phyloP scores from a whole-genome alignment of 2,888 invertebrate species.

The Mesorhabditis belari region DNA sequence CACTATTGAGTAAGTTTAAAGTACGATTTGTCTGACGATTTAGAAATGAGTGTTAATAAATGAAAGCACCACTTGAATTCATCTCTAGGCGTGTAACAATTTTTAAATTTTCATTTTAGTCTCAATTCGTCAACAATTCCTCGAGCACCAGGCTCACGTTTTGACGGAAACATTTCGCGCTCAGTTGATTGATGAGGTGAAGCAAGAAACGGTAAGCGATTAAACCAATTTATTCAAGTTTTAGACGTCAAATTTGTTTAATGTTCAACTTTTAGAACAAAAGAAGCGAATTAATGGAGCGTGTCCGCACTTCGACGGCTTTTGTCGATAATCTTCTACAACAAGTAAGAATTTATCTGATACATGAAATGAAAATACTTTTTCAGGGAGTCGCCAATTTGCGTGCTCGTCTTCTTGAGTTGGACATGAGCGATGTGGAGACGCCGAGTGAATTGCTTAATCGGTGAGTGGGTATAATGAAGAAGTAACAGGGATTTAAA shows the following conservation, averaged over 20 bases:
- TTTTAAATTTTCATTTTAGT: no score
- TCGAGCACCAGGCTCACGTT: not conserved
- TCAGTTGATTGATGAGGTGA: not conserved
- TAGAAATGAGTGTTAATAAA: no score
- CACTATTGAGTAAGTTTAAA: not conserved
- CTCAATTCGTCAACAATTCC: not conserved
- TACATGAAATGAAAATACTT: constrained; percentile 9
- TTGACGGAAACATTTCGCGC: not conserved
- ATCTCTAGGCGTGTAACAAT: no score
- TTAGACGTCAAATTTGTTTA: no score
- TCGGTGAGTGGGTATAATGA: constrained; percentile 1
- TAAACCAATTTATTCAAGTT: no score
- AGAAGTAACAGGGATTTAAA: not conserved
- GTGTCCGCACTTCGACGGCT: no score
- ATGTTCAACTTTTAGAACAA: not conserved
- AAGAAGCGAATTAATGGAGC: no score
- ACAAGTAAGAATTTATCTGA: no score
- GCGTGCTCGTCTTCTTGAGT: constrained; percentile 13
- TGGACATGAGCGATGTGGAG: constrained; percentile 24
- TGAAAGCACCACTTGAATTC: no score
- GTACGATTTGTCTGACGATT: not conserved
- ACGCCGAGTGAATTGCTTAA: constrained; percentile 22
- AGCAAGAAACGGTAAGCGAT: not conserved
- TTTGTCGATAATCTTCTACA: no score
- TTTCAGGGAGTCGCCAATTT: constrained; percentile 9